Base-by-base conservation (phyloP, 1,140 invertebrate genomes). In the Propsilocerus akamusi region DNA sequence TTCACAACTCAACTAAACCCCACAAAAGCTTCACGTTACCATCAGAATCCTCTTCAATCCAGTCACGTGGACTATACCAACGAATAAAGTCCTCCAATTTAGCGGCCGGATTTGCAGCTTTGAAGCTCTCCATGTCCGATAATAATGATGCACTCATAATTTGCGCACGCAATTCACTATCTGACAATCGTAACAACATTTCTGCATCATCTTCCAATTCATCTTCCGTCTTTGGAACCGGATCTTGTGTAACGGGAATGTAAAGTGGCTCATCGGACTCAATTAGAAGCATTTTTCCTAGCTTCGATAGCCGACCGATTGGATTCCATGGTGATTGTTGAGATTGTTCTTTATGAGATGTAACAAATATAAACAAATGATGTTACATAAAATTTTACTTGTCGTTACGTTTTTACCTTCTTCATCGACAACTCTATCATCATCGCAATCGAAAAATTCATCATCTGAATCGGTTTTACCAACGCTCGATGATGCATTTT, bases 81-180 rank as follows among this genome's bases (percentile, higher is more conserved):
- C 90, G 75, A 50, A 99, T 92, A 66, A 99, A 99, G 65, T 99
- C 96, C 63, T 89, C 92, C 14, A 99, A 64, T n/a, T 78, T 71
- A 20, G 81, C 79, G 1, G 81, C 83, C 2, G 94, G 94, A 75
- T 99, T 99, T 1, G 96, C 96, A 3, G 95, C 94, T 76, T 97
- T 97, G 59, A 99, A 98, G 1, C 93, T 88, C 64, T 98, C 90
- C 93, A 98, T 98, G 63, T 99, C 96, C 0, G 93, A 97, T 4
- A 94, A 69, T 7, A 99, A 68, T 7, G 89, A 91, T 1, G 92
- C 89, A 61, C 88, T 92, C 83, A 98, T 96, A 72, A 97, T 83
- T 61, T 83, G 78, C 0, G 91, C 89, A 46, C 92, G 74, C 46
- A 94, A 69, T 63, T 85, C 80, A 17, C 84, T 79, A 56, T 88